Evolutionary conservation across 2,797 vertebrate genomes (phyloP).

Genomic region (Phataginus tetradactyla): DNA sequence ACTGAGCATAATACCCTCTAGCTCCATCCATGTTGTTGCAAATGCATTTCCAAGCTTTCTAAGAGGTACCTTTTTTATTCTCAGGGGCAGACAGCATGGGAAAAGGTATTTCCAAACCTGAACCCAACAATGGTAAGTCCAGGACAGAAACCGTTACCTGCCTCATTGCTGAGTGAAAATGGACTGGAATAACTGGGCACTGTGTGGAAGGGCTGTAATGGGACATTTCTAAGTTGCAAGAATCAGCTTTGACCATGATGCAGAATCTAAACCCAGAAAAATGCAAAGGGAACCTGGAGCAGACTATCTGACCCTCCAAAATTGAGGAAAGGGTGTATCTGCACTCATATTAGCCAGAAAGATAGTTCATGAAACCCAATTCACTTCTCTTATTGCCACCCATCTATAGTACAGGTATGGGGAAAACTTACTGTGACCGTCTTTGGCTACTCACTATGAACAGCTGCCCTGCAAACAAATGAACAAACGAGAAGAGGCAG

Average conservation of each 20-base stretch:
- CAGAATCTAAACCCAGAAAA: neutral
- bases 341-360: neutral
- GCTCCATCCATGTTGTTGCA: too few relatives aligned
- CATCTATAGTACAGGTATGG: neutral
- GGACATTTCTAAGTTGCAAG: neutral
- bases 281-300: neutral
- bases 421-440: neutral
- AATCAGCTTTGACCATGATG: neutral
- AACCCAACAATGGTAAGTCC: neutral
- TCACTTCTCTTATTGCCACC: neutral
- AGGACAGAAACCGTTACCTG: neutral
- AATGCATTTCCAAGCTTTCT: neutral
- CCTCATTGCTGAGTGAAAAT: neutral
- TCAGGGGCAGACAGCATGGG: conserved; percentile 81
- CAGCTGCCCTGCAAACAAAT: neutral
- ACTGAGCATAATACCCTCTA: too few relatives aligned
- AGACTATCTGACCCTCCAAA: neutral
- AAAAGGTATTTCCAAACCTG: accelerated
- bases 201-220: neutral
- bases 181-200: neutral
- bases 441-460: neutral
- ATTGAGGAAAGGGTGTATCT: neutral
- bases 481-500: neutral
- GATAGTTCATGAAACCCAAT: neutral
- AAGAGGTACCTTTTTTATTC: neutral